Evolutionary conservation across 2,113 vertebrate genomes (phyloP), one percentile per base, ranked within the genome.

Genomic region (Psittacula cyanocephala): DNA sequence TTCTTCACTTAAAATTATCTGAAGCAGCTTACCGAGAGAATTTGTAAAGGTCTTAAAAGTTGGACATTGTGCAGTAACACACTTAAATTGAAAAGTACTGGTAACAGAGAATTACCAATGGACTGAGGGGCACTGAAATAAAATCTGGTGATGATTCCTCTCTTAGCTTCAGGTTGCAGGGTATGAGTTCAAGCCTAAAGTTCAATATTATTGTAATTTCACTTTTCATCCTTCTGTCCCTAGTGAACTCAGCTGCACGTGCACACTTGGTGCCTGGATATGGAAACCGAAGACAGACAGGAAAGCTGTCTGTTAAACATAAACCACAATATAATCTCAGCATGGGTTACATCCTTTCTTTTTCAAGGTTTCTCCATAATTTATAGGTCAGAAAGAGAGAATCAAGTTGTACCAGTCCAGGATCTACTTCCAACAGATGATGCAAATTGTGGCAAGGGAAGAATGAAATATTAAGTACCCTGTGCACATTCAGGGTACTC

Each of bases 201-300:
- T 39, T 69, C 35, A 64, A 8, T 33, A 27, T 27, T 27, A 19
- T 7, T 69, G 24, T 18, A 3, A 60, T 68, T 82, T 76, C 33
- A 9, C 17, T 69, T 88, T 35, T 25, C 62, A 25, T 28, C n/a
- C 28, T 39, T 35, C 43, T 65, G 23, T 44, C 19, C 16, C 29
- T 22, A 5, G 27, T 0, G 0, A 76, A 49, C 19, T 31, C 47
- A 71, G 44, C 6, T 69, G n/a, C 15, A 28, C n/a, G 10, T 24
- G 20, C 23, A 57, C 9, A 3, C 1, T 2, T 27, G 9, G 10
- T 44, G n/a, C 28, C 22, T 53, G 39, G 11, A 24, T 14, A 18
- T 1, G 9, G 59, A 49, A 88, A 39, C 11, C 20, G 65, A 83
- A 76, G 47, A 20, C 31, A 72, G 18, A 15, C 2, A 29, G 19